Conservation (phyloP, 1,140 invertebrate genomes). For the Nephila pilipes region DNA sequence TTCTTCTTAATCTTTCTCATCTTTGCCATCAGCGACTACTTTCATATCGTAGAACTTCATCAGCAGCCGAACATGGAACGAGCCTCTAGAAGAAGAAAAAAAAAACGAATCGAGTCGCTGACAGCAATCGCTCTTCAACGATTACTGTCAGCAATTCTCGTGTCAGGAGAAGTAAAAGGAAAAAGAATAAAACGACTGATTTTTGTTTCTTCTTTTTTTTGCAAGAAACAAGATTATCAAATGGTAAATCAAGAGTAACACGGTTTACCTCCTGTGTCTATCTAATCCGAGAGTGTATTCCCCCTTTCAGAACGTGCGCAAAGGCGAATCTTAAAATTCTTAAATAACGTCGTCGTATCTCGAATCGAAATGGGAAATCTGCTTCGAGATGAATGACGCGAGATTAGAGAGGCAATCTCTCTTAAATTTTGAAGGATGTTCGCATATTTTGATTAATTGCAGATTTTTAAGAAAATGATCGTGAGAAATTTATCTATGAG, state of each 20-base stretch:
- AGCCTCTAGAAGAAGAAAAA: not conserved
- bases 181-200: too few relatives aligned
- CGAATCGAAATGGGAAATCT: not conserved
- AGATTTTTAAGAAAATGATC: not conserved
- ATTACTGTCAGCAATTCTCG: not conserved
- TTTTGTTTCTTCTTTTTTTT: not conserved
- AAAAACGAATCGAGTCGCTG: not conserved
- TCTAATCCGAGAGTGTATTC: not conserved
- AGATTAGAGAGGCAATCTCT: not conserved
- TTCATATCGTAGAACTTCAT: not conserved
- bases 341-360: too few relatives aligned
- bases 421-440: not conserved
- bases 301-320: not conserved
- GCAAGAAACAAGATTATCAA: not conserved
- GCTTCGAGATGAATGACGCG: not conserved
- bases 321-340: not conserved
- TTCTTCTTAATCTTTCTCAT: not conserved
- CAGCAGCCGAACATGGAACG: not conserved
- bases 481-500: too few relatives aligned
- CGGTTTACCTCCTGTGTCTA: too few relatives aligned
- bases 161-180: not conserved
- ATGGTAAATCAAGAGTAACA: not conserved
- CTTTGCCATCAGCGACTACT: not conserved
- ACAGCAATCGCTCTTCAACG: not conserved
- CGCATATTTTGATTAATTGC: not conserved